These are phyloP conservation scores for Cyanistes caeruleus DNA, from an alignment of 2,113 vertebrate genomes.

Conservation along the genomic window DNA sequence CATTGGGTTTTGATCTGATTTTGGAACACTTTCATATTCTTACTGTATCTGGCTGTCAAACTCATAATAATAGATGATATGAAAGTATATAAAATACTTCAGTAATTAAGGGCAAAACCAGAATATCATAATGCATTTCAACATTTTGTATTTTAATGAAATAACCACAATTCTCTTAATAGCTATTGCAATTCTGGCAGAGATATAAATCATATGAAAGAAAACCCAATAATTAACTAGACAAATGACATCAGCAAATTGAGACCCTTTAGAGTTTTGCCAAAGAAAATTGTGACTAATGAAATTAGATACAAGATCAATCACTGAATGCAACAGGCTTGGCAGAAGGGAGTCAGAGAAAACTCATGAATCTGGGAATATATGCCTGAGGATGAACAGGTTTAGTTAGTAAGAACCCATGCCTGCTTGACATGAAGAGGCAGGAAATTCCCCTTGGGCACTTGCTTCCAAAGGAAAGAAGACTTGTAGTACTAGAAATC, in stretches of 20 bases:
- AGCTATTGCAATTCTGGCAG: not conserved
- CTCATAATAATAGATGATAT: not conserved
- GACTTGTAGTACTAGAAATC: not conserved
- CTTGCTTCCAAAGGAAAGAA: not conserved
- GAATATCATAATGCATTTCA: not conserved
- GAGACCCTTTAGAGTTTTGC: not conserved
- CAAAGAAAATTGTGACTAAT: not conserved
- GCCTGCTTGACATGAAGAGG: not conserved
- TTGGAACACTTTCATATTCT: not conserved
- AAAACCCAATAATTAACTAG: not conserved
- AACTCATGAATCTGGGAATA: not conserved
- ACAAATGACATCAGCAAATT: not conserved
- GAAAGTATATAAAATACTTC: not conserved
- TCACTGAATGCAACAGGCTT: not conserved
- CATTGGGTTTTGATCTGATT: not conserved
- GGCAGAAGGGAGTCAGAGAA: not conserved
- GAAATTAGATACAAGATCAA: slow-evolving; percentile 8
- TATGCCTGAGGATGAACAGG: not conserved
- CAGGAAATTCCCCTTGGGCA: not conserved
- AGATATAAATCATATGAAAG: not conserved
- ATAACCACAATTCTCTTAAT: not conserved
- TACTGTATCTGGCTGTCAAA: not conserved
- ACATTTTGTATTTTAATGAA: not conserved
- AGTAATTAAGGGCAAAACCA: not conserved
- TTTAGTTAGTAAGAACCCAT: not conserved